Base-by-base conservation (phyloP, 2,888 invertebrate species). In the Pediacus dermestoides region DNA sequence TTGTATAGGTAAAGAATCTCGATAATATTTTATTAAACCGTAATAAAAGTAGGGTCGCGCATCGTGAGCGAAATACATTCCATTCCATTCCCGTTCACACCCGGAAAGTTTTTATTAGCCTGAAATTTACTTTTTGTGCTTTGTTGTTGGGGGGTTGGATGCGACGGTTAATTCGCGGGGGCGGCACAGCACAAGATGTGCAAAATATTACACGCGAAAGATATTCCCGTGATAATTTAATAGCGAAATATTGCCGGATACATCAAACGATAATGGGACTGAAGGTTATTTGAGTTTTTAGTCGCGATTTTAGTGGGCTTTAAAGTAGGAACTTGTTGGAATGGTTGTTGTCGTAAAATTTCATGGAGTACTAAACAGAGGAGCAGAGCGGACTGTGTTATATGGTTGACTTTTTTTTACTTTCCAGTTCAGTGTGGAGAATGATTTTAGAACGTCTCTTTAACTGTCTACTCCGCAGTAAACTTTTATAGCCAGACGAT, bases 321-420 rank as follows among this genome's bases (percentile, higher is more conserved):
- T 60, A 60, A 61, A 59, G 58, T 51, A 58, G 61, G 56, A 59
- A 66, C 64, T 64, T 65, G 62, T 61, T 61, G 60, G 60, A 62
- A 58, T 57, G 61, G 57, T 55, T 60, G 50, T 60, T 47, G 63
- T 64, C 64, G 59, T 67, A 65, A 67, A 67, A 63, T 65, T 65
- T 66, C 63, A 64, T 64, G 61, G 60, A 55, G 61, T 57, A 64
- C 59, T 64, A 66, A 66, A 66, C 61, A 52, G 58, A 48, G n/a
- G n/a, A n/a, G n/a, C 54, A 42, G 44, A 35, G 48, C 50, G 47
- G 47, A 48, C 54, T 58, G 61, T 55, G 60, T 62, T 60, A 57
- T 60, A 61, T 48, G 57, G 53, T 27, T 26, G 46, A 41, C 42
- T 49, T 52, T 26, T 55, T 55, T 57, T 52, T 34, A 44, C 45